Evolutionary conservation across 1,140 invertebrate species (phyloP).

Genomic region (Riptortus pedestris): DNA sequence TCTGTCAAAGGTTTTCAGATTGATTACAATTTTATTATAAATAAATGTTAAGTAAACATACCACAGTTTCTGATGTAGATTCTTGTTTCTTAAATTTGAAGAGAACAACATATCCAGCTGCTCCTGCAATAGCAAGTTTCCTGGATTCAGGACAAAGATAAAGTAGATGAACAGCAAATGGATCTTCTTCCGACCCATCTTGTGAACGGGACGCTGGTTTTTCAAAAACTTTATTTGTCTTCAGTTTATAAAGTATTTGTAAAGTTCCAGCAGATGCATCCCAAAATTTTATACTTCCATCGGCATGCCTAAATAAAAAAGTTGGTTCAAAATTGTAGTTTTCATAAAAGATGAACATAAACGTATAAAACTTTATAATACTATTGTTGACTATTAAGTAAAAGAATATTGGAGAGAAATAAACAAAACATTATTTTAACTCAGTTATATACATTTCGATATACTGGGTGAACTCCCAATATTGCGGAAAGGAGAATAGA

Average conservation of each 20-base stretch:
- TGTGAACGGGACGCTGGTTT: conserved; percentile 43
- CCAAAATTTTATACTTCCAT: conserved; percentile 96
- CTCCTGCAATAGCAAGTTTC: conserved; percentile 77
- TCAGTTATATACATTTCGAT: no score
- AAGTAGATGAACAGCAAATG: conserved; percentile 86
- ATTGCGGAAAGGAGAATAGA: no score
- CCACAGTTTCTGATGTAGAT: conserved; percentile 68
- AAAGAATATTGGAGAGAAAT: no score
- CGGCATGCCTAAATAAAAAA: conserved; percentile 73
- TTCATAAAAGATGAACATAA: no score
- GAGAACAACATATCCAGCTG: conserved; percentile 82
- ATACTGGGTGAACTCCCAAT: no score
- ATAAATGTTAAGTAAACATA: no score
- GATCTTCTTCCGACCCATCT: conserved; percentile 65
- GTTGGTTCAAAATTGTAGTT: conserved; percentile 26
- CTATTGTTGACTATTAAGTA: no score
- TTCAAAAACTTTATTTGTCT: conserved; percentile 79
- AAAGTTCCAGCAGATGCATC: conserved; percentile 87
- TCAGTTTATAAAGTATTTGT: conserved; percentile 93
- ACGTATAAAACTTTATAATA: no score
- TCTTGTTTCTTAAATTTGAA: conserved; percentile 93
- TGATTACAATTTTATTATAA: no score
- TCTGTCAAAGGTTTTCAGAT: no score
- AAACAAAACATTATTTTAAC: no score
- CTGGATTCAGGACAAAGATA: conserved; percentile 87